Evolutionary conservation across 2,888 invertebrate species (phyloP).

Genomic region (Xylota segnis): DNA sequence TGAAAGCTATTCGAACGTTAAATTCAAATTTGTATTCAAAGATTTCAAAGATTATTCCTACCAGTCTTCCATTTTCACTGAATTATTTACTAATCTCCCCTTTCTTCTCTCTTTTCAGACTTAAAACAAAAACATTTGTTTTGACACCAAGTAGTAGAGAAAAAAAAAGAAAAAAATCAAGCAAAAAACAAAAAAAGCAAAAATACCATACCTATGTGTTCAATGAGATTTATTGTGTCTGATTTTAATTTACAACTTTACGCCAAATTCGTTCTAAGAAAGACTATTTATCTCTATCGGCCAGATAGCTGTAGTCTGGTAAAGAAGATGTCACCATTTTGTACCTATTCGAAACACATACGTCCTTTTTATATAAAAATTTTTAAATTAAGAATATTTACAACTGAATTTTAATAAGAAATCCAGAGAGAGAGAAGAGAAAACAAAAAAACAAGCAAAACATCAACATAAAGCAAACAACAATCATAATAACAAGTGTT

Average conservation of each 20-base stretch:
- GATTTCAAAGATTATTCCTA: not conserved
- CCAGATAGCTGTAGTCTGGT: slow-evolving; percentile 66
- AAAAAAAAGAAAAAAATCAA: slow-evolving; percentile 21
- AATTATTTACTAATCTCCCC: not conserved
- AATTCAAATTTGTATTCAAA: not conserved
- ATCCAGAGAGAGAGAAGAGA: slow-evolving; percentile 16
- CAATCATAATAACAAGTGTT: slow-evolving; percentile 34
- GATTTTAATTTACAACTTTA: slow-evolving; percentile 66
- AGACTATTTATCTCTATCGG: slow-evolving; percentile 65
- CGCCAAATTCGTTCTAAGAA: slow-evolving; percentile 70
- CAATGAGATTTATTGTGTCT: slow-evolving; percentile 73
- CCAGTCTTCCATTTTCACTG: not conserved
- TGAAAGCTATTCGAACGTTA: not conserved
- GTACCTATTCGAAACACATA: slow-evolving; percentile 79
- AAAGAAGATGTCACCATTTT: slow-evolving; percentile 78
- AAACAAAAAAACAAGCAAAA: not conserved
- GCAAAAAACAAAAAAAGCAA: slow-evolving; percentile 15
- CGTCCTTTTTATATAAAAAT: slow-evolving; percentile 78
- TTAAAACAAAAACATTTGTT: slow-evolving; percentile 47
- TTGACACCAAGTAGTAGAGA: slow-evolving; percentile 18
- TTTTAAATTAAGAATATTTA: slow-evolving; percentile 77
- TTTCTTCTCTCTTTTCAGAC: slow-evolving; percentile 64
- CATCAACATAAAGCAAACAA: slow-evolving; percentile 14
- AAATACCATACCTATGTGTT: slow-evolving; percentile 72
- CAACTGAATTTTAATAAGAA: slow-evolving; percentile 72